phyloP scores from a whole-genome alignment of 1,140 invertebrate species.

The Samia ricini region DNA sequence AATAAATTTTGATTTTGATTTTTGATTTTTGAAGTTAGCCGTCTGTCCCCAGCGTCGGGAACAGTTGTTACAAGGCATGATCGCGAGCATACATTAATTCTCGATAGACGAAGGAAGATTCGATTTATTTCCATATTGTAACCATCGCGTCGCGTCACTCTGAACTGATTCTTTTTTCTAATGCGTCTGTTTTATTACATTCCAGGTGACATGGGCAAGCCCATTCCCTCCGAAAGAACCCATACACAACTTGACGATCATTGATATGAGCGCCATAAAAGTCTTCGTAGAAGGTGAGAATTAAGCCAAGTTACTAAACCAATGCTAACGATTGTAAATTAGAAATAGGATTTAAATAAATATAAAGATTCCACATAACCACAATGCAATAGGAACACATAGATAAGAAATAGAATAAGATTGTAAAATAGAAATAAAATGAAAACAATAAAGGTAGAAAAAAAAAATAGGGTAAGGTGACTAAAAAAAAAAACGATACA shows the following conservation, averaged over 20 bases:
- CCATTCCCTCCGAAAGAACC: slow-evolving; percentile 26
- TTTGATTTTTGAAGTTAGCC: too few relatives aligned
- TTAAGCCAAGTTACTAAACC: background rate
- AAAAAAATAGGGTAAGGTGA: background rate
- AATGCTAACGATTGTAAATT: background rate
- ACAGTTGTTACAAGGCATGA: background rate
- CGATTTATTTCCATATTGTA: background rate
- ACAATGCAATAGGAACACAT: too few relatives aligned
- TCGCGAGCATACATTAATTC: background rate
- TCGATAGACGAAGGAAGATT: background rate
- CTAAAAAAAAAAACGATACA: background rate
- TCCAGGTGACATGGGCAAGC: slow-evolving; percentile 40
- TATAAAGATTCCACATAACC: too few relatives aligned
- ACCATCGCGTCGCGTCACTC: background rate
- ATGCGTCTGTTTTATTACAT: slow-evolving; percentile 3
- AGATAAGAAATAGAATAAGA: too few relatives aligned
- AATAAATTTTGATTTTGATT: too few relatives aligned
- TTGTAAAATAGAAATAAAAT: too few relatives aligned
- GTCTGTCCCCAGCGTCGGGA: too few relatives aligned
- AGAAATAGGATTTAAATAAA: too few relatives aligned
- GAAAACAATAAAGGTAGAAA: too few relatives aligned
- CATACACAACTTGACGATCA: slow-evolving; percentile 22
- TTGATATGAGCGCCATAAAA: slow-evolving; percentile 25
- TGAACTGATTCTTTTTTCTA: background rate
- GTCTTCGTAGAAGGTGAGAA: slow-evolving; percentile 20